These are phyloP conservation scores for Macropus fuliginosus DNA, from an alignment of 2,797 vertebrate species.

Conservation along the genomic window DNA sequence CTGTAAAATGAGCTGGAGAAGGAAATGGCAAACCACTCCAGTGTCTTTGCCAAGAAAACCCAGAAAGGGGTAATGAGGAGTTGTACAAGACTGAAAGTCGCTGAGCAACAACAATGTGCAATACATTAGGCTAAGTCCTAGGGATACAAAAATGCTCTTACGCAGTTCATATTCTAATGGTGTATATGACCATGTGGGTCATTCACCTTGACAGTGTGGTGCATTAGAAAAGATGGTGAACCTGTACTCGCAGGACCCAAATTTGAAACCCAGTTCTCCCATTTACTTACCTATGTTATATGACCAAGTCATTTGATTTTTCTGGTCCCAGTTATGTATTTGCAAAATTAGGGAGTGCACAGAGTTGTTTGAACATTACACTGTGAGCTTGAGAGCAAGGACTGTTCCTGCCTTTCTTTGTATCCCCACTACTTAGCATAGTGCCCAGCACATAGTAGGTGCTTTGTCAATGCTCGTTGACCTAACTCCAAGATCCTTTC, in stretches of 20 bases:
- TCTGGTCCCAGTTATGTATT: background rate
- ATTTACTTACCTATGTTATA: background rate
- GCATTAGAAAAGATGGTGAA: background rate
- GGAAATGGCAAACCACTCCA: no score
- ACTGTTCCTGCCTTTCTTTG: background rate
- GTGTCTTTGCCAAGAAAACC: no score
- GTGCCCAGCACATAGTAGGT: background rate
- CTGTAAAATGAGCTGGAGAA: no score
- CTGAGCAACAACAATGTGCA: no score
- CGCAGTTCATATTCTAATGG: background rate
- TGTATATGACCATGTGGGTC: background rate
- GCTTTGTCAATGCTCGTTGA: background rate
- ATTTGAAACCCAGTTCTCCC: background rate
- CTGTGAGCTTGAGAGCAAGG: background rate
- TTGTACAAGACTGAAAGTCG: no score
- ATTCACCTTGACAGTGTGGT: background rate
- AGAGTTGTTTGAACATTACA: background rate
- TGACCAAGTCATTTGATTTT: background rate
- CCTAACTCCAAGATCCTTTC: background rate
- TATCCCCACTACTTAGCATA: background rate
- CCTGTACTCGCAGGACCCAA: background rate
- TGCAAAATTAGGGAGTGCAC: background rate
- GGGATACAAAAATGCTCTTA: background rate
- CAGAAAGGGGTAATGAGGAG: no score
- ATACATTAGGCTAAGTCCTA: background rate